Evolutionary conservation across 2,888 invertebrate genomes (phyloP), one percentile per base, ranked within the genome.

Genomic region (Endotricha flammealis): DNA sequence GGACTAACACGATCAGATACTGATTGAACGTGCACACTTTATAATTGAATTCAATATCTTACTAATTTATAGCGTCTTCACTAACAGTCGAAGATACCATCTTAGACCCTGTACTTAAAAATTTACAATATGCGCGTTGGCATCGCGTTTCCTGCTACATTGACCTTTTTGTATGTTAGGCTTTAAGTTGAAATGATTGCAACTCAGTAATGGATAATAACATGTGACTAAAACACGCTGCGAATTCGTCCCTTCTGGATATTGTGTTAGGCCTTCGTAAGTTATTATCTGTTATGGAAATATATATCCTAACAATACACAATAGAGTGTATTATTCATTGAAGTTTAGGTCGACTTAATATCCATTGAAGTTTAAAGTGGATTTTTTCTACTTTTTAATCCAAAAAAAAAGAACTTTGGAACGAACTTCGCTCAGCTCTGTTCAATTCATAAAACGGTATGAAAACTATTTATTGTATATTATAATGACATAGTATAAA

Each of bases 31-130:
- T 55, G 53, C 48, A 46, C 54, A 57, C 53, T 44, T 50, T 51
- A 61, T 69, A 69, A 67, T 68, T 66, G 64, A 68, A 70, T 67
- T 69, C 66, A 67, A 67, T 68, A 66, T 54, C 64, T 57, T 56
- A 58, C 61, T 66, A 69, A 71, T 72, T 70, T 71, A 72, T 69
- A 55, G 61, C 66, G 59, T 67, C 66, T 64, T 62, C 63, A 50
- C 54, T 46, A 53, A 52, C 55, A 45, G 41, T 36, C 38, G 12
- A 41, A 31, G 72, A 72, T 71, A 68, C 32, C 42, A 69, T 71
- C 70, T 60, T 46, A 41, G 41, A 52, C 55, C n/a, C n/a, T n/a
- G n/a, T n/a, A n/a, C n/a, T n/a, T n/a, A n/a, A n/a, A n/a, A n/a
- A n/a, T n/a, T n/a, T n/a, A n/a, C n/a, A n/a, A n/a, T n/a, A n/a